Base-by-base conservation (phyloP, 1,140 invertebrate species). In the Temnothorax curvispinosus region DNA sequence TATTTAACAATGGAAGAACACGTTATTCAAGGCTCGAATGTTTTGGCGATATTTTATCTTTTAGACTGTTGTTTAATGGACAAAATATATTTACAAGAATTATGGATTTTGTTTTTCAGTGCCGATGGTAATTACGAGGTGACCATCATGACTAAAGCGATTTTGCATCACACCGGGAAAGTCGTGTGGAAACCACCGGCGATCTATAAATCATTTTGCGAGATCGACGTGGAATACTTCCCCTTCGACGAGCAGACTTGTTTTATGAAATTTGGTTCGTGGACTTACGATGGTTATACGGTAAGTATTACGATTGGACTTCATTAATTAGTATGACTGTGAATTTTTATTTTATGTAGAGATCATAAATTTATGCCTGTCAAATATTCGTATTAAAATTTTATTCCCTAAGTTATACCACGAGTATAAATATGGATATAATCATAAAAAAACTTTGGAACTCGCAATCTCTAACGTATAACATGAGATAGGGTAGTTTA, bases 91-190 rank as follows among this genome's bases (percentile, higher is more conserved):
- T 74, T 56, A 35, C 69, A 7, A 11, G 0, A 50, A 64, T 44
- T 60, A 32, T 81, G 60, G 47, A 86, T 89, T 81, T 94, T 93
- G 15, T 91, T 92, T 96, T 96, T 64, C 96, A 99, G 98, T 95
- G 99, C 99, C 86, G 99, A 99, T 94, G 99, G 99, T 87, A 99
- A 99, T 96, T 99, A 99, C 96, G 99, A 99, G 96, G 98, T 99
- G 92, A 99, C 98, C 89, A 98, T 99, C 94, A 99, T 99, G 98
- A 99, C 98, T 85, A 98, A 99, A 96, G 98, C 98, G 82, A 98
- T 98, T 92, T 96, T 99, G 44, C 98, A 98, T 93, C 97, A 98
- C 94, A 98, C 98, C 87, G 99, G 99, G 27, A 98, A 98, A 95
- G 99, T 99, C 47, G 96, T 98, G 54, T 99, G 99, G 99, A 99